These are phyloP conservation scores for Ptychobarbus kaznakovi DNA, from an alignment of 2,797 vertebrate genomes.

Conservation along the genomic window DNA sequence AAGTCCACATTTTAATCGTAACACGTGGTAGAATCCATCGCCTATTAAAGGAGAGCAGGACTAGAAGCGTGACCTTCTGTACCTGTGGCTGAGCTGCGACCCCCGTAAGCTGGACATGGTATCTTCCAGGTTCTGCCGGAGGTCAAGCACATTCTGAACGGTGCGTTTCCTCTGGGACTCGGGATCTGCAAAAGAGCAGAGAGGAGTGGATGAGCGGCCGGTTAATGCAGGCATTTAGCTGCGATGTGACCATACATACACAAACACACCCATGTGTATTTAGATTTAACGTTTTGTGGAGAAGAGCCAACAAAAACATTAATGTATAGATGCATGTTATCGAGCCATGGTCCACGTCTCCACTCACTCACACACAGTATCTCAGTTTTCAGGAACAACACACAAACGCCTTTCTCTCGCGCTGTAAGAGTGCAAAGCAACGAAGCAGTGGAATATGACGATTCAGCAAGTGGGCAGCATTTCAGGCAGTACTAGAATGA, in stretches of 20 bases:
- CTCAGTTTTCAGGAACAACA: conserved; percentile 16
- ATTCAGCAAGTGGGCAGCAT: conserved; percentile 40
- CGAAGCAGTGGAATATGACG: conserved; percentile 15
- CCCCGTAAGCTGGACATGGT: conserved; percentile 96
- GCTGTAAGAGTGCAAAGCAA: background rate
- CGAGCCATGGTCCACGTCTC: background rate
- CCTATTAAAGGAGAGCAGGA: background rate
- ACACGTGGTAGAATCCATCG: background rate
- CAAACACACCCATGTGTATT: conserved; percentile 27
- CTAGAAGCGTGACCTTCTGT: background rate
- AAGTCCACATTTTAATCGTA: background rate
- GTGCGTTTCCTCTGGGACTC: conserved; percentile 97
- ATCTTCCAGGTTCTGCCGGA: conserved; percentile 96
- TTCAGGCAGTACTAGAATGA: conserved; percentile 41
- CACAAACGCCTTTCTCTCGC: conserved; percentile 8
- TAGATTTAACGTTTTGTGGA: conserved; percentile 46
- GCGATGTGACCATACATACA: background rate
- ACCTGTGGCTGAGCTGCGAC: conserved; percentile 94
- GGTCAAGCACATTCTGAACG: conserved; percentile 96
- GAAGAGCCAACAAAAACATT: conserved; percentile 26
- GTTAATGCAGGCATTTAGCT: conserved; percentile 27
- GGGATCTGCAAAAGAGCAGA: conserved; percentile 77
- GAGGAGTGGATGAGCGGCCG: conserved; percentile 8
- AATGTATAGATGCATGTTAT: conserved; percentile 1
- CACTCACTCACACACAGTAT: background rate